Evolutionary conservation across 2,797 vertebrate genomes (phyloP).

Genomic region (Apodemus agrarius): DNA sequence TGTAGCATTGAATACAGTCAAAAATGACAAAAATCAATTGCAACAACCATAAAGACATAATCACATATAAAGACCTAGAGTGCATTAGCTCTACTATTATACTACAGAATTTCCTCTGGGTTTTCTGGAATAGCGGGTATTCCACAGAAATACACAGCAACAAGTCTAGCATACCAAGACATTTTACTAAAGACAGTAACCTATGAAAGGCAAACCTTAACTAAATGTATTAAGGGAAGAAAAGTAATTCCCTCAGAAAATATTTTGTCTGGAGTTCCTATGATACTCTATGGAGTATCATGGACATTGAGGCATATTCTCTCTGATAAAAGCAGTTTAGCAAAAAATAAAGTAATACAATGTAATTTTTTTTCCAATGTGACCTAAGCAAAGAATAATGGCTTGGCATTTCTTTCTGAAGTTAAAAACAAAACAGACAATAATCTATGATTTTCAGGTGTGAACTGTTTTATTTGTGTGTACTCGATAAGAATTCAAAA

Average conservation of each 20-base stretch:
- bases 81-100: neutral
- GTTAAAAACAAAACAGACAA: neutral
- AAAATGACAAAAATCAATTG: neutral
- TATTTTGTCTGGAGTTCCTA: neutral
- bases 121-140: neutral
- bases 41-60: neutral
- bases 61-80: neutral
- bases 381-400: neutral
- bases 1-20: neutral
- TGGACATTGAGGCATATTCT: slow-evolving; percentile 3
- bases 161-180: neutral
- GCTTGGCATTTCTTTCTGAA: neutral
- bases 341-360: neutral
- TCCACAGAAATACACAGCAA: neutral
- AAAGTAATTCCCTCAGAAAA: slow-evolving; percentile 10
- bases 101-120: neutral
- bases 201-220: slow-evolving; percentile 14
- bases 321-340: neutral
- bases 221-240: neutral
- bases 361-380: slow-evolving; percentile 21
- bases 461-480: slow-evolving; percentile 17
- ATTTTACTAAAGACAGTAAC: neutral
- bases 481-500: slow-evolving; percentile 43
- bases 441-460: neutral
- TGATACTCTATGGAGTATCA: neutral